These are phyloP conservation scores for Nebria ingens DNA, from an alignment of 1,140 invertebrate genomes.

Conservation along the genomic window DNA sequence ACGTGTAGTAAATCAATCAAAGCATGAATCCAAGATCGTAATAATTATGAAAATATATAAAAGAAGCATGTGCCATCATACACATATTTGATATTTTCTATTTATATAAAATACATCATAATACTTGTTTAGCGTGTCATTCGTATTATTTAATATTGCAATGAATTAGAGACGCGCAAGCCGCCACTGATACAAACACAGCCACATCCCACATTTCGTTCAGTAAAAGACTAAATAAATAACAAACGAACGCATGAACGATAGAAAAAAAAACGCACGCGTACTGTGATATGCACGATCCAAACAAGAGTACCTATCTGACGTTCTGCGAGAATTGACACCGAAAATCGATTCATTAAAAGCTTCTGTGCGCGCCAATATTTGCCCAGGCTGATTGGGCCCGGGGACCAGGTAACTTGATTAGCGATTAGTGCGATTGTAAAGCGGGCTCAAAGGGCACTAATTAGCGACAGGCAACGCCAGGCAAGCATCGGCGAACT, in stretches of 20 bases:
- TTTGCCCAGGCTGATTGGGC: conserved; percentile 31
- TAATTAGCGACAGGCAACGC: conserved; percentile 25
- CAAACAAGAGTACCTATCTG: not conserved
- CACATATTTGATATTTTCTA: too few species aligned
- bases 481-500: conserved; percentile 11
- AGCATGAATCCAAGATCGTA: too few species aligned
- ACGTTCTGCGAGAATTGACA: conserved; percentile 15
- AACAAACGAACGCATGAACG: conserved; percentile 10
- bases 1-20: too few species aligned
- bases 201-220: too few species aligned
- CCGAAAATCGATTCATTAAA: conserved; percentile 32
- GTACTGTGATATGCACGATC: not conserved
- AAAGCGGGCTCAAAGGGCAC: conserved; percentile 29
- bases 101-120: too few species aligned
- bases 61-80: too few species aligned
- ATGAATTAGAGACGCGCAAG: too few species aligned
- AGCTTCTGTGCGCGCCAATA: conserved; percentile 24
- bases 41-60: too few species aligned
- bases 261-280: conserved; percentile 2
- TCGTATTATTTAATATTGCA: too few species aligned
- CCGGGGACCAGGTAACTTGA: conserved; percentile 30
- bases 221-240: conserved; percentile 9
- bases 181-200: too few species aligned
- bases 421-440: conserved; percentile 33
- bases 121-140: too few species aligned